phyloP scores from a whole-genome alignment of 2,888 invertebrate species.

The Boloria euphrosyne region DNA sequence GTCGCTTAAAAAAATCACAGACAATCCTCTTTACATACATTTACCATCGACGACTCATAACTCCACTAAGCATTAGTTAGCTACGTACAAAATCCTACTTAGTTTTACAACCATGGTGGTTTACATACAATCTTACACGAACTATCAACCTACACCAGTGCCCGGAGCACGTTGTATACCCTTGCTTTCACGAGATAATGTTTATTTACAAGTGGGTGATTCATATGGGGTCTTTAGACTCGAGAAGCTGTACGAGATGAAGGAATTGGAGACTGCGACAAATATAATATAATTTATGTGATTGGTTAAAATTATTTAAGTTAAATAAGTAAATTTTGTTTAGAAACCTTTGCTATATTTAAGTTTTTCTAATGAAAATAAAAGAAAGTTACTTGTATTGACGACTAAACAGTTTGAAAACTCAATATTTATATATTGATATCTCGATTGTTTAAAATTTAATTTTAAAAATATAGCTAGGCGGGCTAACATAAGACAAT shows the following conservation, averaged over 20 bases:
- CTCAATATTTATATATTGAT: too few relatives aligned
- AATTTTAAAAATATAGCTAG: too few relatives aligned
- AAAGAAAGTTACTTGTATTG: too few relatives aligned
- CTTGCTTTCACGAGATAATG: conserved; percentile 48
- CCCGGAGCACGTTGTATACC: conserved; percentile 58
- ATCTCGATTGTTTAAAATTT: too few relatives aligned
- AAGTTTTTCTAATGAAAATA: too few relatives aligned
- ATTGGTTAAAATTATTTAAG: too few relatives aligned
- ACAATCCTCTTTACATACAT: conserved; percentile 82
- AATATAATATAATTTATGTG: too few relatives aligned
- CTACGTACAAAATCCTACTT: conserved; percentile 81
- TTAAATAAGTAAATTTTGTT: too few relatives aligned
- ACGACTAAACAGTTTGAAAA: too few relatives aligned
- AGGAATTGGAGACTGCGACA: too few relatives aligned
- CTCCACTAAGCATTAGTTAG: conserved; percentile 76
- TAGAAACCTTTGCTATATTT: too few relatives aligned
- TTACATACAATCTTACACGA: conserved; percentile 64
- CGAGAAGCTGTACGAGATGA: background rate
- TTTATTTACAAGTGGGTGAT: conserved; percentile 18
- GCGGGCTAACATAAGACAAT: too few relatives aligned
- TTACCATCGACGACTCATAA: conserved; percentile 77
- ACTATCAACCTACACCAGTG: conserved; percentile 58
- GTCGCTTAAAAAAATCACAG: conserved; percentile 84
- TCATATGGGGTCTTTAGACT: conserved; percentile 8
- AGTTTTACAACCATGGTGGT: conserved; percentile 82